These are phyloP conservation scores for Heliothis peltigera DNA, from an alignment of 2,888 invertebrate genomes.

Conservation along the genomic window DNA sequence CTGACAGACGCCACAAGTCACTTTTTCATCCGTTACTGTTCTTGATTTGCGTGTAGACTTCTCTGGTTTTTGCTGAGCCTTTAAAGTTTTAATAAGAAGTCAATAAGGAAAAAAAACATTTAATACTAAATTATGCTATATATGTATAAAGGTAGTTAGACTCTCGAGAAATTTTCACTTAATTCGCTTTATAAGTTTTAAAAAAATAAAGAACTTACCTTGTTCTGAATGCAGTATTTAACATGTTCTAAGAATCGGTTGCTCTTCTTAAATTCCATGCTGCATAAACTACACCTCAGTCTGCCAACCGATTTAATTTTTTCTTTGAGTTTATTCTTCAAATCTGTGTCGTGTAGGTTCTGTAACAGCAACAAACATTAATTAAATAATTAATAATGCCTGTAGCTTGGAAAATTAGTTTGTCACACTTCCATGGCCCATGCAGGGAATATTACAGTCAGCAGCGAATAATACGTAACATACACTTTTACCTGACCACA, in stretches of 20 bases:
- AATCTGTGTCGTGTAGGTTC: slow-evolving; percentile 65
- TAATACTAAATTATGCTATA: no score
- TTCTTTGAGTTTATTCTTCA: slow-evolving; percentile 62
- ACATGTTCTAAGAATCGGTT: slow-evolving; percentile 67
- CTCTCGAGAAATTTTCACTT: no score
- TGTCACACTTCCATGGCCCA: no score
- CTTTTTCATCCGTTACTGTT: slow-evolving; percentile 18
- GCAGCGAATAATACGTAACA: no score
- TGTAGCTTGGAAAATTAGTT: no score
- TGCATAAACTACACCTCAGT: slow-evolving; percentile 71
- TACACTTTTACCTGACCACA: no score
- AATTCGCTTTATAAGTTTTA: no score
- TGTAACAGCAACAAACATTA: slow-evolving; percentile 53
- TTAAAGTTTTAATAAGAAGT: slow-evolving; percentile 25
- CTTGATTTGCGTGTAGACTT: slow-evolving; percentile 41
- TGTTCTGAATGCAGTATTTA: slow-evolving; percentile 60
- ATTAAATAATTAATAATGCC: no score
- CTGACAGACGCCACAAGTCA: slow-evolving; percentile 55
- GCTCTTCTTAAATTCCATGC: slow-evolving; percentile 55
- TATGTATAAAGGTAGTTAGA: no score
- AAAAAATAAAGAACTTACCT: slow-evolving; percentile 46
- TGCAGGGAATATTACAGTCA: no score
- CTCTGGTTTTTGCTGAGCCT: slow-evolving; percentile 9
- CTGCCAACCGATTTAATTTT: slow-evolving; percentile 57
- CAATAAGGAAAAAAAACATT: background rate